These are phyloP conservation scores for Echeneis naucrates DNA, from an alignment of 2,797 vertebrate genomes.

Conservation along the genomic window DNA sequence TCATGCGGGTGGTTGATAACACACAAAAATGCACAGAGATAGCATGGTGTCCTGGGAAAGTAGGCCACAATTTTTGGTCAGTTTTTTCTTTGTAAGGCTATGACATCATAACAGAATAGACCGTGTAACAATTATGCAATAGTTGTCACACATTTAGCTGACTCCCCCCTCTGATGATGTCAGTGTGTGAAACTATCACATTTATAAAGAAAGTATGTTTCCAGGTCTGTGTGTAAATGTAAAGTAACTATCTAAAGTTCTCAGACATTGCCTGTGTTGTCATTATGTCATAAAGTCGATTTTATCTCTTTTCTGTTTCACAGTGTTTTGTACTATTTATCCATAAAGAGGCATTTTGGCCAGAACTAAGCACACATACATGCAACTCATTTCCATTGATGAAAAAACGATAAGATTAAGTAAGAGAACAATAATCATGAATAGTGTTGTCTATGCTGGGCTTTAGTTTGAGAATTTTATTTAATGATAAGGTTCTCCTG, in stretches of 20 bases:
- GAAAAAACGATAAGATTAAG: too few species aligned
- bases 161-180: background rate
- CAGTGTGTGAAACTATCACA: background rate
- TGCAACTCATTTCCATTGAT: too few species aligned
- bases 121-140: background rate
- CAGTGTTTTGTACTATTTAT: background rate
- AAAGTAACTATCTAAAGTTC: background rate
- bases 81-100: background rate
- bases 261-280: too few species aligned
- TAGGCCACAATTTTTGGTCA: background rate
- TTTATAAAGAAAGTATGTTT: too few species aligned
- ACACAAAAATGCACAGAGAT: conserved; percentile 8
- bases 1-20: conserved; percentile 35
- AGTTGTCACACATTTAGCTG: background rate
- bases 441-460: background rate
- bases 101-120: background rate
- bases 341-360: background rate
- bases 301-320: background rate
- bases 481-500: too few species aligned
- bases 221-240: background rate
- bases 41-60: conserved; percentile 16
- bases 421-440: too few species aligned
- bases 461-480: conserved; percentile 8
- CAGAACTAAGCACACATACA: background rate
- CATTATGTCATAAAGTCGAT: background rate